Evolutionary conservation across 2,888 invertebrate species (phyloP), one percentile per base, ranked within the genome.

Genomic region (Allolobophora icterica): DNA sequence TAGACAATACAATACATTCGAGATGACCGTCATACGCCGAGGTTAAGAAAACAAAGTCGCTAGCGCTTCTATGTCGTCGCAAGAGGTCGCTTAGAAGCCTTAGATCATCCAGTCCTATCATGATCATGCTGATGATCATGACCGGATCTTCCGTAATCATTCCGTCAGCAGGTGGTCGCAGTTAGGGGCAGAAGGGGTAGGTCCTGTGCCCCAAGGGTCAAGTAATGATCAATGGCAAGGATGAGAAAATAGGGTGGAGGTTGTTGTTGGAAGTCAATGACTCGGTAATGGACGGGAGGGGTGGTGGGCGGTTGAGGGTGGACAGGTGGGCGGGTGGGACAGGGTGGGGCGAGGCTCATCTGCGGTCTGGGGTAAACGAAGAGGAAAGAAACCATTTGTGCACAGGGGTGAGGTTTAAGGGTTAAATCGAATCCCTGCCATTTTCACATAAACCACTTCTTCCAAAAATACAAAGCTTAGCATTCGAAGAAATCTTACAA

Each of bases 321-420:
- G 71, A 71, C 17, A 8, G 71, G 30, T 0, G 71, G 8, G 45
- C 45, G 45, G 13, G 5, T 45, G 45, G 15, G 45, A 13, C 8
- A 11, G 19, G 19, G 45, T 11, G 45, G 38, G 71, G 30, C 24
- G 52, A n/a, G n/a, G 8, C 71, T 71, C 71, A 71, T 71, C 71
- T n/a, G 71, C n/a, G 71, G 71, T 71, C n/a, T 71, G 71, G n/a
- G 71, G 71, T 71, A n/a, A 71, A 71, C 71, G 71, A n/a, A 71
- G 30, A 0, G 71, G 71, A 71, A n/a, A 71, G 71, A 71, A 71
- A n/a, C 71, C 71, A 4, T n/a, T 71, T 71, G 71, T 11, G n/a
- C 13, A 71, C 6, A 30, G 71, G 71, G 15, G 21, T 4, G 4
- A 71, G n/a, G 1, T n/a, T 8, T 8, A 71, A 17, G n/a, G n/a